A percentile compares a stretch with the other conserved stretches of the same genome.
phyloP scores from a whole-genome alignment of 37 sponge, comb jelly and placozoan genomes.

The Bolinopsis microptera region DNA sequence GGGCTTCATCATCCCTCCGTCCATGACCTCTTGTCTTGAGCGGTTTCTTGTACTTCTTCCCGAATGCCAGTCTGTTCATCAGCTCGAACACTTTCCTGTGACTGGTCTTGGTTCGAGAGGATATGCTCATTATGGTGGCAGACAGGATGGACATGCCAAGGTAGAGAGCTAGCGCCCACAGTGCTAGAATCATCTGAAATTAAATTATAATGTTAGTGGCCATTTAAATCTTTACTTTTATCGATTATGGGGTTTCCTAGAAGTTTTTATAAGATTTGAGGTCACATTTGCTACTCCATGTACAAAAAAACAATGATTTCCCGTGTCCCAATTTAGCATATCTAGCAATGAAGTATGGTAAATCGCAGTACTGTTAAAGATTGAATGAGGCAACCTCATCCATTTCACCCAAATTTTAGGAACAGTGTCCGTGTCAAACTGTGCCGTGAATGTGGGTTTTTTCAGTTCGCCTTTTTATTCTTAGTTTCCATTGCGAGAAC shows the following conservation, averaged over 20 bases:
- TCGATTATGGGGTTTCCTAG: neutral
- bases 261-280: no score
- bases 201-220: no score
- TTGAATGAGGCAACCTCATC: no score
- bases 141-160: slow-evolving; percentile 58
- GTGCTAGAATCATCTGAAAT: slow-evolving; percentile 34
- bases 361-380: no score
- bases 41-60: neutral
- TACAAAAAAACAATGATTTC: no score
- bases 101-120: neutral
- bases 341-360: no score
- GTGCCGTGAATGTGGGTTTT: no score
- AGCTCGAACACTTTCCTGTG: neutral
- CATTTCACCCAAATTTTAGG: no score
- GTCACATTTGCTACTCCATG: no score
- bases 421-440: no score
- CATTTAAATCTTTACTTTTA: neutral
- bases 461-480: neutral
- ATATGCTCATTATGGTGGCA: slow-evolving; percentile 38
- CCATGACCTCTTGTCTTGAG: neutral
- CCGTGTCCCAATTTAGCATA: no score
- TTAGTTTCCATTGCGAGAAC: neutral
- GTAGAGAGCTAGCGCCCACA: slow-evolving; percentile 59
- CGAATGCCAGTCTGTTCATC: neutral
- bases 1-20: neutral